phyloP scores from a whole-genome alignment of 2,888 invertebrate genomes.

The Timandra comae region DNA sequence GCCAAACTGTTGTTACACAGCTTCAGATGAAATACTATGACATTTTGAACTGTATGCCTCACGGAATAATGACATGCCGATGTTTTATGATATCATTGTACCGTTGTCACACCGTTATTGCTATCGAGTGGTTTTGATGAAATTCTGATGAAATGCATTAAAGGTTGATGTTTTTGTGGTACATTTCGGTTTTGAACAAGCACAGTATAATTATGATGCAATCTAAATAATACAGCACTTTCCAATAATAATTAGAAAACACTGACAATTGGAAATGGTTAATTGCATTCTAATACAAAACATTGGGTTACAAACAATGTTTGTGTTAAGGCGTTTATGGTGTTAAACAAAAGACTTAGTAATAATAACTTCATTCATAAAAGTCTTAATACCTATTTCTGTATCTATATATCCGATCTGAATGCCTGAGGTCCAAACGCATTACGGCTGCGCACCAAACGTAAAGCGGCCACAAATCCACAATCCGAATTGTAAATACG shows the following conservation, averaged over 20 bases:
- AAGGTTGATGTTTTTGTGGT: constrained; percentile 19
- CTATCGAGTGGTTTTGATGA: constrained; percentile 40
- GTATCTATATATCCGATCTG: too few relatives aligned
- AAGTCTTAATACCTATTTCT: too few relatives aligned
- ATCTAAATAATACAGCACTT: too few relatives aligned
- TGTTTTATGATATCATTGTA: constrained; percentile 9
- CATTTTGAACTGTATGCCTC: constrained; percentile 45
- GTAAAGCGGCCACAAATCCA: constrained; percentile 51
- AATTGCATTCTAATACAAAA: too few relatives aligned
- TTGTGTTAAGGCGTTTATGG: too few relatives aligned
- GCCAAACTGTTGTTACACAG: constrained; percentile 61
- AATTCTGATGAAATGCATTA: constrained; percentile 41
- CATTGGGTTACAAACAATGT: too few relatives aligned
- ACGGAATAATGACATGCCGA: constrained; percentile 22
- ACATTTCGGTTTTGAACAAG: too few relatives aligned
- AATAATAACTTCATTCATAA: too few relatives aligned
- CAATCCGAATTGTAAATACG: constrained; percentile 62
- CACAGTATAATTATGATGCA: too few relatives aligned
- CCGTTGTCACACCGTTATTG: constrained; percentile 36
- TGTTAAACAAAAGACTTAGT: too few relatives aligned
- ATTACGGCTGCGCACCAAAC: constrained; percentile 58
- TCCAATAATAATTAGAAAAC: too few relatives aligned
- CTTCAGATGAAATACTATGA: constrained; percentile 28
- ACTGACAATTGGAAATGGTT: too few relatives aligned
- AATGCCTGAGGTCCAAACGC: background rate